phyloP scores from a whole-genome alignment of 2,888 invertebrate species.

The Nesidiocoris tenuis region DNA sequence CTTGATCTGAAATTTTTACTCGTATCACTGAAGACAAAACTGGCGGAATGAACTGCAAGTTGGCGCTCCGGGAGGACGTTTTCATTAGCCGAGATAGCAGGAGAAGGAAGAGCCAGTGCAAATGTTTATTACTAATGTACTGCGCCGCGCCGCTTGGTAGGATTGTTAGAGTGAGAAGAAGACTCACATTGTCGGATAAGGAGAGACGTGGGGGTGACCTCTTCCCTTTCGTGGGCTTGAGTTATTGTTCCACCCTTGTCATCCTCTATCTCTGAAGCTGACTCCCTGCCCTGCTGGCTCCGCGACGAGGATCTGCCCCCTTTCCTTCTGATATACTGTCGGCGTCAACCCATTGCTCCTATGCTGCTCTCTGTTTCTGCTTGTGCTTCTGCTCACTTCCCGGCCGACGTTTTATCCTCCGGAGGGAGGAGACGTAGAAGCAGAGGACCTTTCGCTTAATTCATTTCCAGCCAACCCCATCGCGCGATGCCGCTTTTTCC shows the following conservation, averaged over 20 bases:
- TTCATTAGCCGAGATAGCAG: slow-evolving; percentile 36
- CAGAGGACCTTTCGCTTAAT: slow-evolving; percentile 37
- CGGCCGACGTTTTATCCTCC: slow-evolving; percentile 40
- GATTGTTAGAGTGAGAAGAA: slow-evolving; percentile 14
- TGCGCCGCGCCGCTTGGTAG: slow-evolving; percentile 20
- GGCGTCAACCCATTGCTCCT: slow-evolving; percentile 32
- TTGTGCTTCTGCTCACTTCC: neutral
- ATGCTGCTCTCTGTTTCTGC: too few species aligned
- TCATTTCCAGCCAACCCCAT: slow-evolving; percentile 40
- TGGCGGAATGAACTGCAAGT: too few species aligned
- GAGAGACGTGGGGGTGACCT: slow-evolving; percentile 1
- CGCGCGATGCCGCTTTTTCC: neutral
- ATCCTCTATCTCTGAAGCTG: slow-evolving; percentile 40
- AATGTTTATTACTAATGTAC: slow-evolving; percentile 47
- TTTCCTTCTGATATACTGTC: slow-evolving; percentile 33
- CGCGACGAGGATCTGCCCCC: neutral
- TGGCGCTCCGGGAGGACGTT: slow-evolving; percentile 6
- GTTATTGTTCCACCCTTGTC: slow-evolving; percentile 46
- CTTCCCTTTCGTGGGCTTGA: slow-evolving; percentile 37
- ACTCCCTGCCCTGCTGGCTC: slow-evolving; percentile 1
- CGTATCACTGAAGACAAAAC: too few species aligned
- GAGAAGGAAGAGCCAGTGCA: slow-evolving; percentile 36
- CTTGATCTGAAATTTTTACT: too few species aligned
- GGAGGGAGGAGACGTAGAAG: neutral
- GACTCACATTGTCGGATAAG: slow-evolving; percentile 1